A percentile compares a stretch with the other conserved stretches of the same genome.
Evolutionary conservation across 2,797 vertebrate genomes (phyloP).

Genomic region (Perodicticus potto): DNA sequence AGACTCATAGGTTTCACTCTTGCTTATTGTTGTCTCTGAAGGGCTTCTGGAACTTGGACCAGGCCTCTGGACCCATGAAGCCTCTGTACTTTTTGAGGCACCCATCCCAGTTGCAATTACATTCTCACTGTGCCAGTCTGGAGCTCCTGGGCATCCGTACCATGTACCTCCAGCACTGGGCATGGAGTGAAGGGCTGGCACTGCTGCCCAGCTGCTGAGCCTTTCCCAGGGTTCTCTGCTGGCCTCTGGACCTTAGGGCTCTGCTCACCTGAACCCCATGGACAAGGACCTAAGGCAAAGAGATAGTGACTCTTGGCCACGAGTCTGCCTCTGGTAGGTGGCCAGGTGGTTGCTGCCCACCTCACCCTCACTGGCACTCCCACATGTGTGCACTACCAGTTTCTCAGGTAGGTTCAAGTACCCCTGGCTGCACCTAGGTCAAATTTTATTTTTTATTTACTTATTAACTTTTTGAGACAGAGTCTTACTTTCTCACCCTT

Average conservation of each 20-base stretch:
- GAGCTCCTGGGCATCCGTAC: neutral
- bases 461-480: too few relatives aligned
- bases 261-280: neutral
- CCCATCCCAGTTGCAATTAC: too few relatives aligned
- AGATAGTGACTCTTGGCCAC: neutral
- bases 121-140: neutral
- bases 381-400: accelerated
- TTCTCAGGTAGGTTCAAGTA: neutral
- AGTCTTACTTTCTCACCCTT: too few relatives aligned
- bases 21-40: neutral
- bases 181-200: neutral
- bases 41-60: neutral
- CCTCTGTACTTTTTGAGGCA: neutral
- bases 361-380: neutral
- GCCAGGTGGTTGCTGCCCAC: neutral
- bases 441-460: too few relatives aligned
- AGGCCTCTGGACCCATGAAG: neutral
- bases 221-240: neutral
- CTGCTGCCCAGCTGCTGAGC: neutral
- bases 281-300: neutral
- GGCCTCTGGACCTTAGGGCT: neutral
- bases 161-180: neutral
- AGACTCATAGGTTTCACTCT: too few relatives aligned
- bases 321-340: neutral
- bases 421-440: neutral